Evolutionary conservation across 2,797 vertebrate species (phyloP), one percentile per base, ranked within the genome.

Genomic region (Typhlichthys subterraneus): DNA sequence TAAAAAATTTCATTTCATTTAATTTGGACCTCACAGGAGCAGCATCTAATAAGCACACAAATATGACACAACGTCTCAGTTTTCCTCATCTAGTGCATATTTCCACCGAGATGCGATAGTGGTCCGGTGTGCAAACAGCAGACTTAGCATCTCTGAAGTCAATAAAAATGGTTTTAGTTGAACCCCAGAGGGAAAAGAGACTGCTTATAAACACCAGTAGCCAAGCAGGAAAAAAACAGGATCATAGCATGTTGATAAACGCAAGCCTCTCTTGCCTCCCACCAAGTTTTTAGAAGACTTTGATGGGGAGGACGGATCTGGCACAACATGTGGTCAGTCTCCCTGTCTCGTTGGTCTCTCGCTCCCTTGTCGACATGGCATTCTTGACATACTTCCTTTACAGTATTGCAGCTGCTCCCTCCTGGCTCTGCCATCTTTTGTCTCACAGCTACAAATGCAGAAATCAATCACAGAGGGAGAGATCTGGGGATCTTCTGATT

Each of bases 141-240:
- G 70, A 57, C 64, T 17, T 57, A 75, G 82, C 82, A 77, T 73
- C 79, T 86, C 70, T 62, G 73, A 72, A 88, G 87, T 89, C 85
- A 88, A 90, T 91, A 89, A 88, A 85, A 87, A 81, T 75, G 80
- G 62, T 85, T 89, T 88, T 87, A 76, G 77, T 62, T 77, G 72
- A 75, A 83, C 56, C 62, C 77, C 74, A 79, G 69, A 61, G 72
- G 86, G 76, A 82, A 84, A 62, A 6, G 23, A 15, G 58, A 67
- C 70, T 83, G 73, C 89, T 87, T 89, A 85, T 74, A 74, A 87
- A 88, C 79, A 77, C 73, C 73, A 82, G 83, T 57, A 62, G 65
- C 59, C 45, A 66, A 56, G 63, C 73, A 70, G 73, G 69, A 83
- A 75, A 17, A 17, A 86, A 88, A 82, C 66, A 80, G 73, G 67